Evolutionary conservation across 2,113 vertebrate genomes (phyloP).

Genomic region (Gracilinanus agilis): DNA sequence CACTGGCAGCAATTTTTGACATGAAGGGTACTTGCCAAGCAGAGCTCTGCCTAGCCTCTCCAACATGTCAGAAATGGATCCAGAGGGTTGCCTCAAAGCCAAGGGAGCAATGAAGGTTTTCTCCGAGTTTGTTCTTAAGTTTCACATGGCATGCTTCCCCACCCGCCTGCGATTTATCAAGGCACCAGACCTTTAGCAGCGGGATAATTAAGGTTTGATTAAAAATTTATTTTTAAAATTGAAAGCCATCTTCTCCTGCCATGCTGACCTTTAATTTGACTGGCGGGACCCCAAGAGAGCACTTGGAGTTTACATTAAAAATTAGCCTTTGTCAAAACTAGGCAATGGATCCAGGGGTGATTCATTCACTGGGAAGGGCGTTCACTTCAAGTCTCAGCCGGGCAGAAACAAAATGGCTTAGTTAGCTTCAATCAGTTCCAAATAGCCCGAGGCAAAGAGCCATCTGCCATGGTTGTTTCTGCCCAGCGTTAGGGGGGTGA

Average conservation of each 20-base stretch:
- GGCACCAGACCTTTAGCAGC: neutral
- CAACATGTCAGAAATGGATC: conserved; percentile 20
- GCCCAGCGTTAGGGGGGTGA: neutral
- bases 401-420: conserved; percentile 16
- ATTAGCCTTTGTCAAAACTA: neutral
- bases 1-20: conserved; percentile 31
- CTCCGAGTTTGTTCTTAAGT: conserved; percentile 36
- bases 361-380: neutral
- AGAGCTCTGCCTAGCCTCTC: conserved; percentile 14
- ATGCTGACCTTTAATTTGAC: neutral
- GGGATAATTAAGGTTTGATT: conserved; percentile 26
- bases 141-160: conserved; percentile 26
- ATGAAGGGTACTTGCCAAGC: conserved; percentile 55
- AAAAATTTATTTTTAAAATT: conserved; percentile 45
- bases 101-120: conserved; percentile 42
- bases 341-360: neutral
- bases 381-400: conserved; percentile 34
- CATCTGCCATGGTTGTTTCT: neutral
- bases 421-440: conserved; percentile 35
- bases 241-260: conserved; percentile 10
- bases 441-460: conserved; percentile 34
- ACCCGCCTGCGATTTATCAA: conserved; percentile 14
- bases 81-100: conserved; percentile 37
- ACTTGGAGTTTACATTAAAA: conserved; percentile 24
- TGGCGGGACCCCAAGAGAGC: neutral